phyloP scores from a whole-genome alignment of 1,140 invertebrate genomes.

The Micrasema minimum region DNA sequence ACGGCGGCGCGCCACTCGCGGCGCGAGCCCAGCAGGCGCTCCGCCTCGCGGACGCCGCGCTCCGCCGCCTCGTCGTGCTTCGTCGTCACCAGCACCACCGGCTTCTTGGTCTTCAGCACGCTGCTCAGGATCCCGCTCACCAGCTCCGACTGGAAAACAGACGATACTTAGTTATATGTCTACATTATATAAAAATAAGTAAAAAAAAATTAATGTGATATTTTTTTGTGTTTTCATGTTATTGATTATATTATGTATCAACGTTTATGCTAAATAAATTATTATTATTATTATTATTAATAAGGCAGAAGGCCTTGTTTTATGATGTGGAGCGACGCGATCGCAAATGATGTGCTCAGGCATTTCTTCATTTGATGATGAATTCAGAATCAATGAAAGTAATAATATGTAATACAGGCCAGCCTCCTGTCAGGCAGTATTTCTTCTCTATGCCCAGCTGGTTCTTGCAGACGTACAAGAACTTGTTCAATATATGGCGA shows the following conservation, averaged over 20 bases:
- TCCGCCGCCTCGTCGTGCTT: constrained; percentile 96
- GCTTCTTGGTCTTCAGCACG: constrained; percentile 93
- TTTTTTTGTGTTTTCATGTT: not conserved
- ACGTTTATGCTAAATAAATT: too few species aligned
- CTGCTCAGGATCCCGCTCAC: constrained; percentile 85
- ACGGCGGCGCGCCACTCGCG: constrained; percentile 94
- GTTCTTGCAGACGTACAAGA: constrained; percentile 99
- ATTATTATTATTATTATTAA: too few species aligned
- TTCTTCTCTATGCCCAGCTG: constrained; percentile 96
- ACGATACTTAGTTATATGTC: too few species aligned
- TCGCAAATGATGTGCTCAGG: too few species aligned
- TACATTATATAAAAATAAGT: constrained; percentile 7
- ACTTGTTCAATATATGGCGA: too few species aligned
- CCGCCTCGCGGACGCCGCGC: constrained; percentile 87
- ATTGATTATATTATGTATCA: too few species aligned
- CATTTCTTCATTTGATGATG: too few species aligned
- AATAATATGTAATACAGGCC: too few species aligned
- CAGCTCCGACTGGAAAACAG: constrained; percentile 70
- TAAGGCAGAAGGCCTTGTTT: too few species aligned
- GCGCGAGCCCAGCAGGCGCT: constrained; percentile 81
- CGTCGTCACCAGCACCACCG: constrained; percentile 93
- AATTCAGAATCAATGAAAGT: too few species aligned
- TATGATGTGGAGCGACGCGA: too few species aligned
- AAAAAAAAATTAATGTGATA: not conserved
- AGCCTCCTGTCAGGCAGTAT: constrained; percentile 95